These are phyloP conservation scores for Caenorhabditis sp. DNA, from an alignment of 2,888 invertebrate species.

Conservation along the genomic window DNA sequence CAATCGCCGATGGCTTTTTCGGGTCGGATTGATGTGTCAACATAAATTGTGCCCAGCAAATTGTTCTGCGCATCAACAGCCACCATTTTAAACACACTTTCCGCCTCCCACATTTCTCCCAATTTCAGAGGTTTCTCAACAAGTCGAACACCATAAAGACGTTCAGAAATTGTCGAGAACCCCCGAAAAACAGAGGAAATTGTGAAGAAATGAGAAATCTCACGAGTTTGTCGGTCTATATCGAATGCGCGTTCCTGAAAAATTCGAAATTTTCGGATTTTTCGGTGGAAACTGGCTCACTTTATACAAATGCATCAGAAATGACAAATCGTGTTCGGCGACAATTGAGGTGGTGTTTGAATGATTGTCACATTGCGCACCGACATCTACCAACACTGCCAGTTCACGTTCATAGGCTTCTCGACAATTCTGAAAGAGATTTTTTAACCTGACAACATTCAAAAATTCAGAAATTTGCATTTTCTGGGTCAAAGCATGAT, in stretches of 20 bases:
- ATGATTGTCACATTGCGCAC: slow-evolving; percentile 35
- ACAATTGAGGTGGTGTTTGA: slow-evolving; percentile 18
- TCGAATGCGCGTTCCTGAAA: slow-evolving; percentile 41
- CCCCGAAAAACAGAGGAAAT: slow-evolving; percentile 76
- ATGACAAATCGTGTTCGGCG: slow-evolving; percentile 55
- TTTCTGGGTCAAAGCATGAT: no score
- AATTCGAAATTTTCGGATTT: slow-evolving; percentile 2
- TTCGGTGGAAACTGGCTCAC: slow-evolving; percentile 17
- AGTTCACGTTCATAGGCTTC: slow-evolving; percentile 56
- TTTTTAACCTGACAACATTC: no score
- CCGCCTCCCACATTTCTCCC: slow-evolving; percentile 48
- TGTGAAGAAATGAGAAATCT: slow-evolving; percentile 29
- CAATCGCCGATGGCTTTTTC: slow-evolving; percentile 96
- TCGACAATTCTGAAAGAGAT: slow-evolving; percentile 34
- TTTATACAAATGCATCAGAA: slow-evolving; percentile 53
- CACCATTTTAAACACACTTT: slow-evolving; percentile 58
- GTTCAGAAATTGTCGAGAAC: slow-evolving; percentile 84
- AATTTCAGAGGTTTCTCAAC: slow-evolving; percentile 74
- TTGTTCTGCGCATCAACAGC: slow-evolving; percentile 79
- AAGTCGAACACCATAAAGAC: slow-evolving; percentile 83
- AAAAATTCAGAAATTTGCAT: no score
- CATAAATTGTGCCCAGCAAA: slow-evolving; percentile 91
- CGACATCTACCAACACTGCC: slow-evolving; percentile 52
- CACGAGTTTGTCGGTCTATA: slow-evolving; percentile 18
- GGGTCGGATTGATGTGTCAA: slow-evolving; percentile 89